Evolutionary conservation across 2,888 invertebrate genomes (phyloP), one percentile per base, ranked within the genome.

Genomic region (Volucella bombylans): DNA sequence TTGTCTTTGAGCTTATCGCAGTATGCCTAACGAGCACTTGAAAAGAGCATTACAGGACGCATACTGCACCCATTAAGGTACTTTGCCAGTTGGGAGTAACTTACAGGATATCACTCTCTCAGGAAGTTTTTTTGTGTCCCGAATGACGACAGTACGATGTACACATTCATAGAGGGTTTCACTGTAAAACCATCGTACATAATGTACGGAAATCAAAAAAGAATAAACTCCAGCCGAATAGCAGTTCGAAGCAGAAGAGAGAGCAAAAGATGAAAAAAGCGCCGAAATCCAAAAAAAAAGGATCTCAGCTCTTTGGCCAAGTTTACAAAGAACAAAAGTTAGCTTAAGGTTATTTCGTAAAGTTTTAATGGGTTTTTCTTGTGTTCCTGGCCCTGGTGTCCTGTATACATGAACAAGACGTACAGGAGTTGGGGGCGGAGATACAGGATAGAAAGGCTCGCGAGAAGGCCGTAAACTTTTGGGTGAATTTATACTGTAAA

Each of bases 331-430:
- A 82, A 82, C 82, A 82, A 82, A 78, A 82, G 82, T 82, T 82
- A 78, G 78, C 73, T 82, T 82, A 78, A 82, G 82, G 82, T 82
- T 82, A 73, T 82, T 78, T 82, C 78, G 73, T 57, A 78, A 82
- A 82, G 78, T 82, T 82, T 78, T 82, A 82, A 82, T 82, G 82
- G 82, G 78, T 78, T 82, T 82, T 82, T 78, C 78, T 82, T 82
- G 82, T 78, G 82, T 78, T 82, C 72, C 57, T 50, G 72, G 55
- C 52, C 82, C 73, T 78, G 62, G 62, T 64, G 50, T 73, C 67
- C 82, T 62, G 31, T 72, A 65, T 69, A 78, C 62, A 72, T 78
- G 72, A 49, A 67, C 61, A 31, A 31, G 31, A 31, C 41, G 50
- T 38, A 45, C 3, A 4, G 39, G 18, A n/a, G 14, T 18, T 31